Conservation (phyloP, 2,888 invertebrate species). For the Steinernema carpocapsae region DNA sequence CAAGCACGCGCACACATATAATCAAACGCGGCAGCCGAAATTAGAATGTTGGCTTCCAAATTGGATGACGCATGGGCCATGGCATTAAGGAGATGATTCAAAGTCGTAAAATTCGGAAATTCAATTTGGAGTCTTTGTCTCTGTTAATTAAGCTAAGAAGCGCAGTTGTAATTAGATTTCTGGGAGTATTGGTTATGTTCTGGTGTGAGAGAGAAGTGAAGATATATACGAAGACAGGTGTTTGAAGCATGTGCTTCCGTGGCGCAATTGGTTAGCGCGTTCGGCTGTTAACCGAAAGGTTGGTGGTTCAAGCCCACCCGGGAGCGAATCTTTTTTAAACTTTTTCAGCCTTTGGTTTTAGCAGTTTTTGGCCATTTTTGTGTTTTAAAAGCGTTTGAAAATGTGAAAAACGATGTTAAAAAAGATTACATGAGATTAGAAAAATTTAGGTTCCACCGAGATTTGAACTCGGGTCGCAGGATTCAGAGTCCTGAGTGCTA, state of each 20-base stretch:
- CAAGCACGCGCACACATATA: background rate
- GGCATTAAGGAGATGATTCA: background rate
- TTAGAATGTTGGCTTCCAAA: background rate
- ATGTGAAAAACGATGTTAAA: background rate
- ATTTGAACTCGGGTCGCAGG: constrained; percentile 59
- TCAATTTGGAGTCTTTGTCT: background rate
- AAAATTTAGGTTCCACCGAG: constrained; percentile 48
- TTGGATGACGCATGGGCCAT: background rate
- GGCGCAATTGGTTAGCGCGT: constrained; percentile 62
- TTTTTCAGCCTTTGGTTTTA: background rate
- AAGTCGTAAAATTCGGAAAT: background rate
- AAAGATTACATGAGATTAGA: background rate
- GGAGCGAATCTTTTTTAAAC: constrained; percentile 52
- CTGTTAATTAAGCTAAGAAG: constrained; percentile 54
- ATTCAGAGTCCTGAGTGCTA: constrained; percentile 64
- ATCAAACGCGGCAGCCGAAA: constrained; percentile 1
- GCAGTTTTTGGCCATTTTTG: background rate
- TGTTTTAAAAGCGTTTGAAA: background rate
- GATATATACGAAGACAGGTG: constrained; percentile 67
- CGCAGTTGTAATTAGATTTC: constrained; percentile 66
- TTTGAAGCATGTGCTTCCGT: constrained; percentile 53
- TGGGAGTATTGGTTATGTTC: too few species aligned
- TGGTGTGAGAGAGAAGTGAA: too few species aligned
- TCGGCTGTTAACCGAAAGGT: constrained; percentile 68
- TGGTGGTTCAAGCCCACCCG: constrained; percentile 67